Base-by-base conservation (phyloP, 2,113 vertebrate species). In the Perognathus longimembris region DNA sequence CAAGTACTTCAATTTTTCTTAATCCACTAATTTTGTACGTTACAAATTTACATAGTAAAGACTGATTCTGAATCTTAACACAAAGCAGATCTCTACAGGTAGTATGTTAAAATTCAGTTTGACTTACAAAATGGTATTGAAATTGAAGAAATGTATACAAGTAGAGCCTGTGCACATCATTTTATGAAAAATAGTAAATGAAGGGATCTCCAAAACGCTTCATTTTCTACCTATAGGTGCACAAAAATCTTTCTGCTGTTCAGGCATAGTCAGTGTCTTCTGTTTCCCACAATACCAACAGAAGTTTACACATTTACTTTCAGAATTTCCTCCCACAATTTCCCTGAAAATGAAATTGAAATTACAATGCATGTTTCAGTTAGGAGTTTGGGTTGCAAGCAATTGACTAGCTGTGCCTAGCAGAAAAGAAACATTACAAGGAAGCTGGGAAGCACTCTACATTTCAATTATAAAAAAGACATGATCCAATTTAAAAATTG, bases 21-120 rank as follows among this genome's bases (percentile, higher is more conserved):
- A 75, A 69, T 59, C 79, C 14, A 61, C 75, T 59, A 28, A 7
- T 78, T 64, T 9, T 8, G 38, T 28, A 38, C 70, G 17, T 74
- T 70, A 54, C 17, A 38, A 50, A 18, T 32, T 85, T 78, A 70
- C 42, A 36, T 38, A 73, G 20, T 81, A n/a, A 87, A 79, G 63
- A 28, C 85, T 73, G 57, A 75, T 30, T 38, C 6, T 91, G 61
- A 69, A 69, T 81, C 67, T 85, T 88, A 81, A 18, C 69, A 82
- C 50, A 74, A 94, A 92, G 80, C 24, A 76, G 66, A 73, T 10
- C n/a, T 84, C 70, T 91, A 82, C 91, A 95, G 84, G 26, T 57
- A 91, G 8, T 64, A 6, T 81, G 32, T 91, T 91, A 69, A 92
- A 94, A 79, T 42, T 61, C 26, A 79, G 50, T 82, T 88, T 61